Conservation (phyloP, 2,797 vertebrate species). For the Eurystomus glaucurus region DNA sequence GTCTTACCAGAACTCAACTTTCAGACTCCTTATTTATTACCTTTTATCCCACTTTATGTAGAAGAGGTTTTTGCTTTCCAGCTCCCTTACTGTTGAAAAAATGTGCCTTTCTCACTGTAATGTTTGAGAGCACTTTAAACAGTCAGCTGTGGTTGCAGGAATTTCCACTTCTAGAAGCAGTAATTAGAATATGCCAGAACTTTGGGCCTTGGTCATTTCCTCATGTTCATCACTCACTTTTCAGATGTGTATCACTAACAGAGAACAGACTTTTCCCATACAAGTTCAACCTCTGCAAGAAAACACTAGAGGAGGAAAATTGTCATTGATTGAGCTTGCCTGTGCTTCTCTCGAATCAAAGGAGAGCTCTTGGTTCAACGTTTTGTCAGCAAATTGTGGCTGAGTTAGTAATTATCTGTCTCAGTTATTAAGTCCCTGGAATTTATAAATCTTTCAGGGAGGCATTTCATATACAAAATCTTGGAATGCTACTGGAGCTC, state of each 20-base stretch:
- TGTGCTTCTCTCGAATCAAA: slow-evolving; percentile 13
- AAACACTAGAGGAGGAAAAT: slow-evolving; percentile 37
- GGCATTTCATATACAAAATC: slow-evolving; percentile 57
- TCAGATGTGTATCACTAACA: slow-evolving; percentile 36
- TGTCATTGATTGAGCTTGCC: slow-evolving; percentile 29
- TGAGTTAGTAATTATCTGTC: slow-evolving; percentile 65
- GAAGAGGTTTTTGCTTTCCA: neutral
- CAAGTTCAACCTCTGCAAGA: slow-evolving; percentile 60
- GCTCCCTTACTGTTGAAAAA: neutral
- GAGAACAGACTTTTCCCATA: slow-evolving; percentile 25
- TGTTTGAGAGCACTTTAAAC: slow-evolving; percentile 52
- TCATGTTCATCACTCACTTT: slow-evolving; percentile 45
- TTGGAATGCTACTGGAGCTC: neutral
- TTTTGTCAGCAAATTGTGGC: slow-evolving; percentile 61
- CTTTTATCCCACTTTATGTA: neutral
- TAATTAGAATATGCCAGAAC: slow-evolving; percentile 61
- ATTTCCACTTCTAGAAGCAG: slow-evolving; percentile 47
- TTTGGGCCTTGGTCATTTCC: slow-evolving; percentile 40
- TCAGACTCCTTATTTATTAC: neutral
- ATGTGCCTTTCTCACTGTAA: neutral
- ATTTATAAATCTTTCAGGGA: slow-evolving; percentile 59
- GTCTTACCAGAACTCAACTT: neutral
- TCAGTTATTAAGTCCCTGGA: slow-evolving; percentile 64
- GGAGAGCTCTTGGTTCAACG: slow-evolving; percentile 9
- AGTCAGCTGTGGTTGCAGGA: slow-evolving; percentile 48